phyloP scores from a whole-genome alignment of 2,888 invertebrate genomes.

The Drosophila mayaguana region DNA sequence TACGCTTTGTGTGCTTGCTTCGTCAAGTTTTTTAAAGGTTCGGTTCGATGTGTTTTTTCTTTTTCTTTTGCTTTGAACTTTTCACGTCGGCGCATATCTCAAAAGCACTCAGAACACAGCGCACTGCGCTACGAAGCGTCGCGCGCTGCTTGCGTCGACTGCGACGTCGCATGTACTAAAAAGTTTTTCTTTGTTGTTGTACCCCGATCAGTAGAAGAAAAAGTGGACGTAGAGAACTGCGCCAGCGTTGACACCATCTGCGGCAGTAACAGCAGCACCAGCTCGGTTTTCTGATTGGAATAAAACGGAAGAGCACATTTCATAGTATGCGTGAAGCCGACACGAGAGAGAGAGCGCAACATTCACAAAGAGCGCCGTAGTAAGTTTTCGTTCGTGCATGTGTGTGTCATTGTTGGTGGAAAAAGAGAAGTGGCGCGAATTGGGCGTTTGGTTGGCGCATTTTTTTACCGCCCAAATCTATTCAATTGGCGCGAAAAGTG shows the following conservation, averaged over 20 bases:
- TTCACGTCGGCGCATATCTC: slow-evolving; percentile 62
- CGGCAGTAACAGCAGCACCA: slow-evolving; percentile 2
- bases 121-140: slow-evolving; percentile 15
- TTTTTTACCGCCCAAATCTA: slow-evolving; percentile 79
- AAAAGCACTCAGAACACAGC: slow-evolving; percentile 32
- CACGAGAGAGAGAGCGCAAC: neutral
- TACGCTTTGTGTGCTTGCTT: slow-evolving; percentile 53
- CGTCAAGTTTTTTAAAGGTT: slow-evolving; percentile 75
- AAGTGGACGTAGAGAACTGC: slow-evolving; percentile 43
- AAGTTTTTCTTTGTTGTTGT: slow-evolving; percentile 60
- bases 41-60: slow-evolving; percentile 33
- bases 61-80: slow-evolving; percentile 61
- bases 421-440: slow-evolving; percentile 74
- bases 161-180: slow-evolving; percentile 47
- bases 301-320: slow-evolving; percentile 65
- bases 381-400: slow-evolving; percentile 14
- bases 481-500: slow-evolving; percentile 74
- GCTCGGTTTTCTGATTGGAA: slow-evolving; percentile 72
- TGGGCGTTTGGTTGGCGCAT: slow-evolving; percentile 77
- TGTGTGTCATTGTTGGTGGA: slow-evolving; percentile 46
- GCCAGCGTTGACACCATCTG: slow-evolving; percentile 23
- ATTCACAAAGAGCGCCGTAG: slow-evolving; percentile 32
- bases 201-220: slow-evolving; percentile 62
- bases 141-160: slow-evolving; percentile 26
- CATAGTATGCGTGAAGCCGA: slow-evolving; percentile 42